These are phyloP conservation scores for Eremophila alpestris DNA, from an alignment of 2,797 vertebrate genomes.

Conservation along the genomic window DNA sequence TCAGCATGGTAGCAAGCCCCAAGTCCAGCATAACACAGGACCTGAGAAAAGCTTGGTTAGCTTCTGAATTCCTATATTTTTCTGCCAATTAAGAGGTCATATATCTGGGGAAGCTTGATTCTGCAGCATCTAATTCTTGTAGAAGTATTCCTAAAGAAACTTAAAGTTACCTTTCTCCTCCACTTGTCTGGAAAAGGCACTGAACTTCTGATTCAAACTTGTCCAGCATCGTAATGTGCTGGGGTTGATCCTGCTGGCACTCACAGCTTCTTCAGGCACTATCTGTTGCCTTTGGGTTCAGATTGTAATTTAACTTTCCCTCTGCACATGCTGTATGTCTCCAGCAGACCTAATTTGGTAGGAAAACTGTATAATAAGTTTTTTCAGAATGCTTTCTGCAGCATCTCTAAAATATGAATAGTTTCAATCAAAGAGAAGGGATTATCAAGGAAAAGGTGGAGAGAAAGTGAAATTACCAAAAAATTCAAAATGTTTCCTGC, in stretches of 20 bases:
- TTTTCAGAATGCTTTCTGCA: background rate
- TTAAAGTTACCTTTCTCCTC: background rate
- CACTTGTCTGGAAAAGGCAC: background rate
- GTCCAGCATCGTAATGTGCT: background rate
- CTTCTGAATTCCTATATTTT: background rate
- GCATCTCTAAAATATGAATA: background rate
- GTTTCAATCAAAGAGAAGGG: background rate
- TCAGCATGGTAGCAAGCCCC: background rate
- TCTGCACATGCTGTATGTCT: background rate
- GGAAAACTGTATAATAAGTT: background rate
- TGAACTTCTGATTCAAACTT: background rate
- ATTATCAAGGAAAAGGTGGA: background rate
- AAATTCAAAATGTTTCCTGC: background rate
- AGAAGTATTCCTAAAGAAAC: background rate
- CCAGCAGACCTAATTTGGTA: background rate
- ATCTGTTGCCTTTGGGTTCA: background rate
- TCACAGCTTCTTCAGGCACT: background rate
- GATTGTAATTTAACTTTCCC: background rate
- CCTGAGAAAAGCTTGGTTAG: background rate
- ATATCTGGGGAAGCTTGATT: background rate
- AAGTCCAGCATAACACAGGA: background rate
- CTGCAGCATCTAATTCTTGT: background rate
- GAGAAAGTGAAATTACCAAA: background rate
- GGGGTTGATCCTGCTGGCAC: background rate
- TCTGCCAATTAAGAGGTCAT: background rate